Evolutionary conservation across 1,140 invertebrate genomes (phyloP).

Genomic region (Calosoma granatense): DNA sequence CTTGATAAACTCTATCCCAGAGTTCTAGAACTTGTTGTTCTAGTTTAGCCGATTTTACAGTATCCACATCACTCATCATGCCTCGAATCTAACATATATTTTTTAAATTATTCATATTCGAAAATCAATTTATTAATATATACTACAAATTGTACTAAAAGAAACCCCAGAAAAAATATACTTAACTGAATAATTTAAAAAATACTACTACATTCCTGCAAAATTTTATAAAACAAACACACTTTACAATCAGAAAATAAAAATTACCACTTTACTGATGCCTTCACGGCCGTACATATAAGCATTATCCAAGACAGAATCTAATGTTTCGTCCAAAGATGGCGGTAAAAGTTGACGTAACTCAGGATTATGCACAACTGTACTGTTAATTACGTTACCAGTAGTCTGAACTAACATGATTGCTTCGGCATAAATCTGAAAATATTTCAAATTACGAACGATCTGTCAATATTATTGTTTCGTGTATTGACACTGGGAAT

Average conservation of each 20-base stretch:
- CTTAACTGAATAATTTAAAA: too few relatives aligned
- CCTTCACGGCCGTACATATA: slow-evolving; percentile 83
- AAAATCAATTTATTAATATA: too few relatives aligned
- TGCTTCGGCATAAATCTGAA: slow-evolving; percentile 88
- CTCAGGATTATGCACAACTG: slow-evolving; percentile 80
- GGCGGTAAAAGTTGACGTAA: slow-evolving; percentile 61
- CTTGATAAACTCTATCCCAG: slow-evolving; percentile 87
- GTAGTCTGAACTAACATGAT: slow-evolving; percentile 84
- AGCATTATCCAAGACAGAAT: slow-evolving; percentile 82
- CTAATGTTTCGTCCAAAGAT: slow-evolving; percentile 67
- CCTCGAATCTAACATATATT: slow-evolving; percentile 48
- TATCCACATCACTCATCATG: slow-evolving; percentile 70
- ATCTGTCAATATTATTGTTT: slow-evolving; percentile 14
- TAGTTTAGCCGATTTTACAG: slow-evolving; percentile 69
- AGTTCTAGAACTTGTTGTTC: slow-evolving; percentile 87
- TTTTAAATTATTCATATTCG: slow-evolving; percentile 13
- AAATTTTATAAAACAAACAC: too few relatives aligned
- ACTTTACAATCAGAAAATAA: slow-evolving; percentile 3
- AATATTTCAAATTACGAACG: slow-evolving; percentile 12
- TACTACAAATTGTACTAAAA: too few relatives aligned
- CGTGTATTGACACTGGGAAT: too few relatives aligned
- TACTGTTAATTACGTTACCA: slow-evolving; percentile 82
- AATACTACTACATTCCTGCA: too few relatives aligned
- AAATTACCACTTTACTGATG: slow-evolving; percentile 65
- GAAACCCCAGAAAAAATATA: too few relatives aligned